Percentiles rank a stretch among this genome's conserved stretches.
Evolutionary conservation across 1,140 invertebrate species (phyloP).

Genomic region (Camponotus floridanus): DNA sequence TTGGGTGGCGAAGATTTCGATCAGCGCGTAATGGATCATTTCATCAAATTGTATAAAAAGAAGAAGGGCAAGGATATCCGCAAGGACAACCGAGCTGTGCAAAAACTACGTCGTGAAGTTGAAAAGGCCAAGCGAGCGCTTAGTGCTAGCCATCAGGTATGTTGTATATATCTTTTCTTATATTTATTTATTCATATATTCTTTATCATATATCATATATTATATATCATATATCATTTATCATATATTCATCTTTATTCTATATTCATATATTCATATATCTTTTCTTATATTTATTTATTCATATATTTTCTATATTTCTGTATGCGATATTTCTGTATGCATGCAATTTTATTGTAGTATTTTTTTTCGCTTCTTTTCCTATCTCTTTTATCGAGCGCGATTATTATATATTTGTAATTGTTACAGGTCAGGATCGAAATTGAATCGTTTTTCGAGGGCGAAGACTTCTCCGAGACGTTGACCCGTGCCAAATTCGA

Average conservation of each 20-base stretch:
- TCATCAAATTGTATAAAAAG: conserved; percentile 99
- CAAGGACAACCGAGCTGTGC: conserved; percentile 97
- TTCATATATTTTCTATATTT: not conserved
- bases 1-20: conserved; percentile 99
- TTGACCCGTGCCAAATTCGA: conserved; percentile 99
- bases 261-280: too few species aligned
- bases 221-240: too few species aligned
- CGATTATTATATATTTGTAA: conserved; percentile 20
- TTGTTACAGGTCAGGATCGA: conserved; percentile 94
- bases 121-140: conserved; percentile 99
- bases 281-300: not conserved
- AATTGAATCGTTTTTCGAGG: conserved; percentile 99
- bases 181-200: too few species aligned
- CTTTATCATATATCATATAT: too few species aligned
- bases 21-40: conserved; percentile 99
- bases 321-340: too few species aligned
- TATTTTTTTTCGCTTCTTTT: not conserved
- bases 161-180: conserved; percentile 30
- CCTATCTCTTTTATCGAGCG: not conserved
- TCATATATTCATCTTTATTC: too few species aligned
- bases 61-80: conserved; percentile 99
- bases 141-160: conserved; percentile 95
- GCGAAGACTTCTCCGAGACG: conserved; percentile 99
- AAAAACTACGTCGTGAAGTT: conserved; percentile 98
- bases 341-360: not conserved